These are phyloP conservation scores for Dolichomitus sp. DNA, from an alignment of 2,888 invertebrate genomes.

Conservation along the genomic window DNA sequence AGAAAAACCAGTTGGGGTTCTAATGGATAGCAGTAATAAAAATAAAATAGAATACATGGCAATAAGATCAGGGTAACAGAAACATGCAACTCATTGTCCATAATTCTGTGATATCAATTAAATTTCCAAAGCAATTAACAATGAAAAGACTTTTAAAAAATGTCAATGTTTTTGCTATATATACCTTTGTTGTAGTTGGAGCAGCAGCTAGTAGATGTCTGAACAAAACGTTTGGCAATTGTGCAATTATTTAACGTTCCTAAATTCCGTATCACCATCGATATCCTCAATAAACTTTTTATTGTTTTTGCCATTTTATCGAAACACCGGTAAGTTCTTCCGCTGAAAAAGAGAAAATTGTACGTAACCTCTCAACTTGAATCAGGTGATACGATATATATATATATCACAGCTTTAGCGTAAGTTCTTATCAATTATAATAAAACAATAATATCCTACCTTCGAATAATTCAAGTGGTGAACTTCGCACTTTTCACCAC, in stretches of 20 bases:
- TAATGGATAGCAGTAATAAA: not conserved
- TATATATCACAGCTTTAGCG: not conserved
- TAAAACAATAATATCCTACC: constrained; percentile 16
- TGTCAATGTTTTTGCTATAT: not conserved
- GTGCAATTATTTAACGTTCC: constrained; percentile 42
- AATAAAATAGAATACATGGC: not conserved
- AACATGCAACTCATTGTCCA: not conserved
- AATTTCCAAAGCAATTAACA: not conserved
- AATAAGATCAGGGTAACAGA: not conserved
- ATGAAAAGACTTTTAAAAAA: not conserved
- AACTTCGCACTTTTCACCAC: not conserved
- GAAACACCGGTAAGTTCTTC: constrained; percentile 13
- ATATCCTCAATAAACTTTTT: constrained; percentile 61
- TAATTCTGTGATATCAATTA: not conserved
- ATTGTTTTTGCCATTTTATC: constrained; percentile 64
- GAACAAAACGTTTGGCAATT: constrained; percentile 55
- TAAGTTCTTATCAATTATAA: not conserved
- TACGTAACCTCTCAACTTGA: constrained; percentile 22
- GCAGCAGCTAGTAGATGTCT: constrained; percentile 25
- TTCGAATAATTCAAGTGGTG: not conserved
- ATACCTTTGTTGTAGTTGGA: constrained; percentile 48
- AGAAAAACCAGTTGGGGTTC: not conserved
- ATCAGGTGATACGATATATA: not conserved
- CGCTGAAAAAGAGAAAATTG: constrained; percentile 18
- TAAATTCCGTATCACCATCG: constrained; percentile 61